Evolutionary conservation across 2,888 invertebrate species (phyloP).

Genomic region (Nemurella pictetii): DNA sequence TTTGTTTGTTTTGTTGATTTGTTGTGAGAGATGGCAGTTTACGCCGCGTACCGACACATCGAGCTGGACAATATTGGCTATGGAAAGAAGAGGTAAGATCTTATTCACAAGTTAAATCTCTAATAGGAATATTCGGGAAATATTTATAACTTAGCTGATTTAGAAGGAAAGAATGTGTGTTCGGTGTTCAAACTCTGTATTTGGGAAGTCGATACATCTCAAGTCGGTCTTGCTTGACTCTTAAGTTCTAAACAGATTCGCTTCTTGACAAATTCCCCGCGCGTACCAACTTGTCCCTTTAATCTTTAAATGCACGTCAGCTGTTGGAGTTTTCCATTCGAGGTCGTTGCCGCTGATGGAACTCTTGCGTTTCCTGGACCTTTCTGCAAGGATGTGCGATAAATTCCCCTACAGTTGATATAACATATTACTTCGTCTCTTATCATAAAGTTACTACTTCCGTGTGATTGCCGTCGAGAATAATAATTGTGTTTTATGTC

Average conservation of each 20-base stretch:
- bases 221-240: background rate
- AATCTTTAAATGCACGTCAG: background rate
- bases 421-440: background rate
- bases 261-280: background rate
- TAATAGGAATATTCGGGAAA: no score
- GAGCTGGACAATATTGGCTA: conserved; percentile 92
- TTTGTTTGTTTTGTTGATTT: conserved; percentile 13
- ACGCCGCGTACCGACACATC: conserved; percentile 91
- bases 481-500: background rate
- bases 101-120: no score
- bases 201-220: no score
- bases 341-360: background rate
- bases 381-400: background rate
- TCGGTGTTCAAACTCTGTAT: no score
- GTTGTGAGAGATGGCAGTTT: conserved; percentile 73
- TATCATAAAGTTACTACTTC: background rate
- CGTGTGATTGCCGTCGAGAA: no score
- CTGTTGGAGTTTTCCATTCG: background rate
- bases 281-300: background rate
- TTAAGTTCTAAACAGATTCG: background rate
- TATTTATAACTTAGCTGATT: no score
- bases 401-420: background rate
- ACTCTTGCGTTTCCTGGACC: background rate
- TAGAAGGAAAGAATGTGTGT: no score
- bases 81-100: conserved; percentile 84